phyloP scores from a whole-genome alignment of 2,797 vertebrate genomes.

The Sphaeramia orbicularis region DNA sequence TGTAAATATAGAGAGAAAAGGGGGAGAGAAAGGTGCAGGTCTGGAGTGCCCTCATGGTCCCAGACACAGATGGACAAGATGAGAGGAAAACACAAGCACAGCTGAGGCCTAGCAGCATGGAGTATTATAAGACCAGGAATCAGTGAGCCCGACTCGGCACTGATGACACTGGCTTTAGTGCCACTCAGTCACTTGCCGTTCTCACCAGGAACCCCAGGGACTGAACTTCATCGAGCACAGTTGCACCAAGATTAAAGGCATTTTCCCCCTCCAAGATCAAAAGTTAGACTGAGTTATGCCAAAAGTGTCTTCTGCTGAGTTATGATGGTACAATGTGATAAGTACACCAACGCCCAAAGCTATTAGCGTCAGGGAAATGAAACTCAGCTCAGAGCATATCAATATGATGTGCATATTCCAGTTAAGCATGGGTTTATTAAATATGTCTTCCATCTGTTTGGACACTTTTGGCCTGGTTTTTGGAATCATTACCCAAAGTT shows the following conservation, averaged over 20 bases:
- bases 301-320: slow-evolving; percentile 52
- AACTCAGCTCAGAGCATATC: slow-evolving; percentile 40
- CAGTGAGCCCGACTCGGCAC: slow-evolving; percentile 60
- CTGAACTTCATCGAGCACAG: slow-evolving; percentile 44
- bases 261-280: slow-evolving; percentile 62
- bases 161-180: slow-evolving; percentile 74
- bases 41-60: slow-evolving; percentile 67
- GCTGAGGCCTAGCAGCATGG: slow-evolving; percentile 69
- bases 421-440: slow-evolving; percentile 50
- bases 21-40: slow-evolving; percentile 45
- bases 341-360: slow-evolving; percentile 48
- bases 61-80: slow-evolving; percentile 79
- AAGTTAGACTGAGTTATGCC: slow-evolving; percentile 50
- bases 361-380: slow-evolving; percentile 45
- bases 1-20: slow-evolving; percentile 26
- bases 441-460: slow-evolving; percentile 50
- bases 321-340: slow-evolving; percentile 44
- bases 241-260: slow-evolving; percentile 74
- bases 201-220: slow-evolving; percentile 66
- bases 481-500: slow-evolving; percentile 11
- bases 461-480: slow-evolving; percentile 28
- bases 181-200: slow-evolving; percentile 56
- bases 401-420: slow-evolving; percentile 42
- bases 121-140: slow-evolving; percentile 68
- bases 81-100: slow-evolving; percentile 71